Base-by-base conservation (phyloP, 1,140 invertebrate species). In the Anastatus disparis region DNA sequence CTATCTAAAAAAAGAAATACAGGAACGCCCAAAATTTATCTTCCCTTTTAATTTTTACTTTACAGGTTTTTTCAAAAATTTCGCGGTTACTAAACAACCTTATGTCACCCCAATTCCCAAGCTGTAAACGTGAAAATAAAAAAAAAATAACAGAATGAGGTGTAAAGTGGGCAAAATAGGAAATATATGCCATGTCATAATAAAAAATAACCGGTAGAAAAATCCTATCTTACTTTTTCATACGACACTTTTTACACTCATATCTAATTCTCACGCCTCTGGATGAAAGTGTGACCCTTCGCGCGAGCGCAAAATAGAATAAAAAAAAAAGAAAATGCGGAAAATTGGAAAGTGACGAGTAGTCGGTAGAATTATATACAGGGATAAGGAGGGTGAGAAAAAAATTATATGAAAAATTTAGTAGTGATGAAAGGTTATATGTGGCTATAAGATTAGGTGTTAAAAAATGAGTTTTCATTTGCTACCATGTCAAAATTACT, bases 181-280 rank as follows among this genome's bases (percentile, higher is more conserved):
- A 67, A 48, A 48, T 46, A 24, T 46, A 17, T 35, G 40, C 27
- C 10, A 24, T 38, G 48, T 44, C 48, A 40, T 4, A 53, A 31
- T 48, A 62, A 63, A 63, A 63, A 53, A 69, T 46, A 15, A 40
- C 42, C 65, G 27, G 13, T n/a, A 12, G 15, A 46, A 61, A 35
- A 59, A 68, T 59, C 44, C 31, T 44, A 64, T 29, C 15, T 35
- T 6, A 1, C 59, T 62, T 64, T 64, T 9, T n/a, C n/a, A n/a
- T n/a, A n/a, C n/a, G 31, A 35, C 4, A 10, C 10, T 35, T 35
- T 35, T 35, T 35, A 35, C 38, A 26, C 27, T n/a, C n/a, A n/a
- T n/a, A 24, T 10, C 15, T 17, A 15, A 66, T 72, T 71, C 62
- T 71, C 69, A 71, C 69, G 69, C 61, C 53, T 55, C 26, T n/a